These are phyloP conservation scores for Drosophila subobscura DNA, from an alignment of 1,140 invertebrate species.

Conservation along the genomic window DNA sequence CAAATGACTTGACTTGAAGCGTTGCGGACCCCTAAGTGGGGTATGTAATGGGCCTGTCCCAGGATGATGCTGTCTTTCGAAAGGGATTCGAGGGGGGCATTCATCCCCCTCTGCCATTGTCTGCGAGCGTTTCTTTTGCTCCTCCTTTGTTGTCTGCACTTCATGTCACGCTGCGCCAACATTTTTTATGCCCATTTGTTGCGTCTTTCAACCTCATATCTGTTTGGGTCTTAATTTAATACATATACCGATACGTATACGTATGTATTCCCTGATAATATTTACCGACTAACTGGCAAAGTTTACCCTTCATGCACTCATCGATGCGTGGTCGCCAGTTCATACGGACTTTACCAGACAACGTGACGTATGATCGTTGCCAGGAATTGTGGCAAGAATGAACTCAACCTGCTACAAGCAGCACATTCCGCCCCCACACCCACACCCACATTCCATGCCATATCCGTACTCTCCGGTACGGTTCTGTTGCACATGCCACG, in stretches of 20 bases:
- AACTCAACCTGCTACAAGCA: constrained; percentile 13
- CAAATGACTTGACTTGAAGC: constrained; percentile 74
- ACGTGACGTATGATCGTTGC: constrained; percentile 49
- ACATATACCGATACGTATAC: neutral
- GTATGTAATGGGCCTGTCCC: too few species aligned
- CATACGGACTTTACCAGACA: constrained; percentile 7
- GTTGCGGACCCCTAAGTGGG: neutral
- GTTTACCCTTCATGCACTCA: constrained; percentile 7
- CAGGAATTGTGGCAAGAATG: constrained; percentile 50
- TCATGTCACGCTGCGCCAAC: constrained; percentile 16
- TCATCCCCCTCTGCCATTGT: constrained; percentile 28
- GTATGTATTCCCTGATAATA: neutral
- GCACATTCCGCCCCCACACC: neutral
- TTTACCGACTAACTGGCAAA: constrained; percentile 3
- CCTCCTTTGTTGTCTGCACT: constrained; percentile 19
- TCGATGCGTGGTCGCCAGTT: constrained; percentile 32
- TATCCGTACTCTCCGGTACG: too few species aligned
- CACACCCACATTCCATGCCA: neutral
- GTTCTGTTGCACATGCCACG: constrained; percentile 34
- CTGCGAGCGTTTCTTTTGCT: constrained; percentile 25
- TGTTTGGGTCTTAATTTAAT: constrained; percentile 14
- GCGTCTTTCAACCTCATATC: constrained; percentile 4
- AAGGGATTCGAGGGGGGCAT: neutral
- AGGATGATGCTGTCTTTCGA: too few species aligned
- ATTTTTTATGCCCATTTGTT: constrained; percentile 15